Percentiles rank a stretch among this genome's conserved stretches.
These are phyloP conservation scores for Amphilophus citrinellus DNA, from an alignment of 2,113 vertebrate genomes.

Conservation along the genomic window DNA sequence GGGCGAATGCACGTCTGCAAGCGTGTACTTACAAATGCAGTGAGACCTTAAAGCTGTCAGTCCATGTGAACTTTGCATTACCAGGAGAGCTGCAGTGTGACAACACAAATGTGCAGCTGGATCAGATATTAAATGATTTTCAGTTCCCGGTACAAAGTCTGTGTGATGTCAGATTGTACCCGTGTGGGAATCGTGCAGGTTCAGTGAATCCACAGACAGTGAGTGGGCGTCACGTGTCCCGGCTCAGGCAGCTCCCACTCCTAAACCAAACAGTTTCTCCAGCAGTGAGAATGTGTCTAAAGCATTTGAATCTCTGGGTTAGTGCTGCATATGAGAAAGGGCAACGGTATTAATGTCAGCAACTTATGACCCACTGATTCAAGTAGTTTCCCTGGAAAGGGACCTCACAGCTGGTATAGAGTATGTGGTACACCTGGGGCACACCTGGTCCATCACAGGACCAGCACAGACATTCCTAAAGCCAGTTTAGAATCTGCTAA, in stretches of 20 bases:
- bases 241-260: neutral
- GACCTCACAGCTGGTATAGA: neutral
- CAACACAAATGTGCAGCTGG: neutral
- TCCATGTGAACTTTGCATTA: rapidly evolving
- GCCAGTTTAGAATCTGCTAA: no score
- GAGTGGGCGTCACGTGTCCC: neutral
- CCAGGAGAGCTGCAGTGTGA: neutral
- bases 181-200: neutral
- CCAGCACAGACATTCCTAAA: rapidly evolving
- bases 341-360: neutral
- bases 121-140: neutral
- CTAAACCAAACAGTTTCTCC: neutral
- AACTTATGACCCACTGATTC: rapidly evolving
- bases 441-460: no score
- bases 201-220: neutral
- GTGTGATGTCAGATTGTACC: neutral
- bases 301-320: neutral
- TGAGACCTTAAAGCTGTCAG: neutral
- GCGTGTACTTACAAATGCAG: neutral
- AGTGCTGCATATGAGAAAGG: neutral
- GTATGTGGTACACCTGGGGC: neutral
- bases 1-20: slow-evolving; percentile 8
- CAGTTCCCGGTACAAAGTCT: neutral
- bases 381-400: rapidly evolving
- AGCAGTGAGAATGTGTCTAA: neutral